Conservation (phyloP, 2,113 vertebrate genomes). For the Camelus dromedarius region DNA sequence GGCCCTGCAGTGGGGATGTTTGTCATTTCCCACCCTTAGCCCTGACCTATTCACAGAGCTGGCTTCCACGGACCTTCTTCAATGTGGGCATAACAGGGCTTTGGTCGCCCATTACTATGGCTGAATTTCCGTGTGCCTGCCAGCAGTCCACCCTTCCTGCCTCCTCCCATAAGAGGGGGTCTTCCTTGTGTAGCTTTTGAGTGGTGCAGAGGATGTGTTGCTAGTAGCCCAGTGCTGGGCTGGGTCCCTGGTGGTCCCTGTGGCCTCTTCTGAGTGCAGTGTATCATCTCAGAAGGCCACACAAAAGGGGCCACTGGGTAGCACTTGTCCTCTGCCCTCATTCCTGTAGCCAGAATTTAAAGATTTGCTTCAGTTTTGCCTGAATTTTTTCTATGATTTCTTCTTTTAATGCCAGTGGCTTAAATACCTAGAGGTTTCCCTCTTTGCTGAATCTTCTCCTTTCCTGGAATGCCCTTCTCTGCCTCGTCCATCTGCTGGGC, state of each 20-base stretch:
- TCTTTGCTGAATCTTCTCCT: slow-evolving; percentile 53
- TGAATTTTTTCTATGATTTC: slow-evolving; percentile 52
- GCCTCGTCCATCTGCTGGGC: neutral
- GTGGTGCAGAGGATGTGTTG: neutral
- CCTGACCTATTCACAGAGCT: neutral
- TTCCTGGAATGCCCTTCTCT: slow-evolving; percentile 60
- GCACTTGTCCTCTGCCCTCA: neutral
- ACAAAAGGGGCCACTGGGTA: neutral
- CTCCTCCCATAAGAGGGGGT: neutral
- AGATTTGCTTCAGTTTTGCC: neutral
- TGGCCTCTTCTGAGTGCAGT: neutral
- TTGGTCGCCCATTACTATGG: neutral
- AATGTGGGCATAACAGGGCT: neutral
- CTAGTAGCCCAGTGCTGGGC: neutral
- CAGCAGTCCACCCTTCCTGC: neutral
- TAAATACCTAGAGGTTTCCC: slow-evolving; percentile 49
- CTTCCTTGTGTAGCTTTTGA: neutral
- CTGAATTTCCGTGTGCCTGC: neutral
- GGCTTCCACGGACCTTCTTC: neutral
- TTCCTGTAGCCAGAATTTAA: slow-evolving; percentile 24
- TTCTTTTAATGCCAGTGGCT: slow-evolving; percentile 34
- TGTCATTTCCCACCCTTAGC: neutral
- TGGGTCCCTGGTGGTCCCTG: neutral
- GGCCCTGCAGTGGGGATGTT: neutral
- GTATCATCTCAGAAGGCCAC: neutral